phyloP scores from a whole-genome alignment of 2,797 vertebrate species.

The Nyctalus aviator region DNA sequence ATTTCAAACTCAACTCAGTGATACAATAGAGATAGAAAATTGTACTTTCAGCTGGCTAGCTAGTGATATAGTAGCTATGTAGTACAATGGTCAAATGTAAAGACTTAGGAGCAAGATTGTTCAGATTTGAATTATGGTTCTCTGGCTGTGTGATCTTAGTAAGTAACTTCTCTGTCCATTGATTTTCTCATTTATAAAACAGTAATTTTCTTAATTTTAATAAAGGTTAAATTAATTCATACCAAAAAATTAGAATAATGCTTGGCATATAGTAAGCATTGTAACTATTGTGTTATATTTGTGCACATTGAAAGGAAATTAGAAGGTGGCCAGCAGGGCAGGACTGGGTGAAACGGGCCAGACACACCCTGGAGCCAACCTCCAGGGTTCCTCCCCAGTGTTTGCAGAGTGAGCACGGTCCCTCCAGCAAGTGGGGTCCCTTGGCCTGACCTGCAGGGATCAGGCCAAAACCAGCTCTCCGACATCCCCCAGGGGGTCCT shows the following conservation, averaged over 20 bases:
- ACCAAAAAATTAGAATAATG: neutral
- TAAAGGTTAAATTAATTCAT: neutral
- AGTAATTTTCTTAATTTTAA: neutral
- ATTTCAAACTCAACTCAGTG: neutral
- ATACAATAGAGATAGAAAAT: neutral
- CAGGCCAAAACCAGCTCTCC: no score
- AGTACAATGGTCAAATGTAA: neutral
- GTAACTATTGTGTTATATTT: neutral
- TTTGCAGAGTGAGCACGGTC: no score
- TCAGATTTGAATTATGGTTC: neutral
- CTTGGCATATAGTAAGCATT: neutral
- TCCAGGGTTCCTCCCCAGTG: no score
- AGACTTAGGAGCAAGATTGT: neutral
- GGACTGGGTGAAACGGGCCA: no score
- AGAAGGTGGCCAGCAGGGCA: no score
- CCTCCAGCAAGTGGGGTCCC: no score
- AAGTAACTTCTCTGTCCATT: neutral
- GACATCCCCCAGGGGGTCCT: no score
- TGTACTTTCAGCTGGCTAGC: neutral
- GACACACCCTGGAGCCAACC: no score
- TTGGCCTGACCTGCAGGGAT: no score
- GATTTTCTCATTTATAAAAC: constrained; percentile 28
- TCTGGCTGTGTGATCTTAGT: neutral
- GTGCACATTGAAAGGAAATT: no score
- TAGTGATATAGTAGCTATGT: neutral